Base-by-base conservation (phyloP, 2,888 invertebrate species). In the Philereme vetulata region DNA sequence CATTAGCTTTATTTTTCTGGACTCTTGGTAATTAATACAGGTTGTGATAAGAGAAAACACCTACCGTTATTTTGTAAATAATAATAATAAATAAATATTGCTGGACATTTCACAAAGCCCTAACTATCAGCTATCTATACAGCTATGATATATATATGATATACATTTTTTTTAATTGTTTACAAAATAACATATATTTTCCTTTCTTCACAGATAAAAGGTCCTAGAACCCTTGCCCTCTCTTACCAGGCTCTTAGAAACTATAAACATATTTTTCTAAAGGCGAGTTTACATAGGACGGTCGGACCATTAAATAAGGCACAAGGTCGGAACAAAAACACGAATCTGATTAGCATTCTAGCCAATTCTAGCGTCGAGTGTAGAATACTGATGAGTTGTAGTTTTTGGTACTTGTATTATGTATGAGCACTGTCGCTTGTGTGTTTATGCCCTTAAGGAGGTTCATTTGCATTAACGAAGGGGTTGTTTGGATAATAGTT, bases 291-390 rank as follows among this genome's bases (percentile, higher is more conserved):
- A 76, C 76, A 76, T 73, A 79, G 78, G 78, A 76, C 72, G 65
- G 51, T 56, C 59, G 64, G 65, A 64, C 72, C 72, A 73, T 72
- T 75, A 75, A 76, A 78, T 76, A 73, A 76, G 67, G 72, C 71
- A 75, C 72, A 73, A 74, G 75, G 73, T 74, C 68, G 74, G 65
- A 78, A 78, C 78, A 78, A 78, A 77, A 78, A 76, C 78, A 80
- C 72, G 73, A 77, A 73, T 78, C 78, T 72, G 76, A 80, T 80
- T 80, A 80, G 72, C 76, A 80, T 79, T 73, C 73, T 62, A 69
- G 72, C 65, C 71, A 70, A 73, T 73, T 69, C 62, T 61, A 67
- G 62, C 55, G 69, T 64, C 62, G 58, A 63, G 64, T 56, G 56
- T 59, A 61, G 76, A 71, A 79, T 79, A 76, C 70, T 72, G 70